Percentiles rank a stretch among this genome's conserved stretches.
Conservation (phyloP, 2,113 vertebrate species). For the Globicephala melas region DNA sequence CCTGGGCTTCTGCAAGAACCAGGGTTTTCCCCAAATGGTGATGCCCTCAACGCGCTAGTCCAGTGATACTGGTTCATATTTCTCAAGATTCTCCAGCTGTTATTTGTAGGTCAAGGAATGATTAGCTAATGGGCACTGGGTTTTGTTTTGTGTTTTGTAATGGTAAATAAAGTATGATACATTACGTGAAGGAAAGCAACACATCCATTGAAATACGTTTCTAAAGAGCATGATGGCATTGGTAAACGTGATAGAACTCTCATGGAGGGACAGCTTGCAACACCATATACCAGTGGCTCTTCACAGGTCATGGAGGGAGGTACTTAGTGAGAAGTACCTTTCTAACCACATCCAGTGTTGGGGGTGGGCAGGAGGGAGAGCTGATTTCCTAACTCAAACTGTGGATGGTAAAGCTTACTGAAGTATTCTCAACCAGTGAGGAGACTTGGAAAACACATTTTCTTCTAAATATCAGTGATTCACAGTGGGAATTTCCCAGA, state of each 20-base stretch:
- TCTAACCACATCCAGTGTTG: background rate
- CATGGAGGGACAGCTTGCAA: background rate
- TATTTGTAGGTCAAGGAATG: background rate
- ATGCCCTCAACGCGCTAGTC: background rate
- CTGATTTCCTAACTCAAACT: background rate
- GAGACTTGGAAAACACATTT: background rate
- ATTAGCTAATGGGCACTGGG: background rate
- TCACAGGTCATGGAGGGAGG: background rate
- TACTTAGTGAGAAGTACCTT: no score
- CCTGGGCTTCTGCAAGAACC: background rate
- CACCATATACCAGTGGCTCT: background rate
- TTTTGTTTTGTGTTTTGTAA: background rate
- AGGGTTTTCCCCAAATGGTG: background rate
- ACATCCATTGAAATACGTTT: background rate
- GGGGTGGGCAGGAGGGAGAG: accelerated
- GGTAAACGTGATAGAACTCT: background rate
- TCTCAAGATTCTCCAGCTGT: background rate
- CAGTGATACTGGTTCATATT: background rate
- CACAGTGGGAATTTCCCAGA: background rate
- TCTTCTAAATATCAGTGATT: background rate
- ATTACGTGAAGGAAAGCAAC: background rate
- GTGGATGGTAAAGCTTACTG: background rate
- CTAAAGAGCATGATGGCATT: background rate
- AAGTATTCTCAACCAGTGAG: background rate
- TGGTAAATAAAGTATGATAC: background rate